Conservation (phyloP, 2,113 vertebrate species). For the Aspiorhynchus laticeps region DNA sequence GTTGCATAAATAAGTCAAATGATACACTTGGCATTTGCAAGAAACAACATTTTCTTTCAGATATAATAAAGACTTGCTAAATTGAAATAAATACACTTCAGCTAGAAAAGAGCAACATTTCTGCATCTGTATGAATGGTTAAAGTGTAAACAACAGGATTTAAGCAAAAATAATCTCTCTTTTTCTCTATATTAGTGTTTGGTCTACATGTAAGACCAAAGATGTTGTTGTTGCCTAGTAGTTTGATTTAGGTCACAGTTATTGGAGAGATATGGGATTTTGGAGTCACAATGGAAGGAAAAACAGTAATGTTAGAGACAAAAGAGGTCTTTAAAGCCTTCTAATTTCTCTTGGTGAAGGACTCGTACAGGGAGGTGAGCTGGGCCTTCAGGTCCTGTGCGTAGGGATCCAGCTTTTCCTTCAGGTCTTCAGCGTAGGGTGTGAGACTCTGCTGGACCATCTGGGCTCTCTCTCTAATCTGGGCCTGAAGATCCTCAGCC, state of each 20-base stretch:
- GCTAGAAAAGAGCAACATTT: neutral
- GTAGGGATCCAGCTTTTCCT: constrained; percentile 56
- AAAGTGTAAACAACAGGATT: neutral
- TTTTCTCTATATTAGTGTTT: neutral
- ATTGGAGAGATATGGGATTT: constrained; percentile 16
- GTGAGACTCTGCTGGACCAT: constrained; percentile 67
- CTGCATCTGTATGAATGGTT: neutral
- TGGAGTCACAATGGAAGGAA: neutral
- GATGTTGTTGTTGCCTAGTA: neutral
- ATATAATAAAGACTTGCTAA: neutral
- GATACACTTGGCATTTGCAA: constrained; percentile 9
- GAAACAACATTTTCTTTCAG: constrained; percentile 1
- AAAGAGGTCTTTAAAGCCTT: constrained; percentile 2
- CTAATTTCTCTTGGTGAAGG: constrained; percentile 63
- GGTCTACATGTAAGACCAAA: neutral
- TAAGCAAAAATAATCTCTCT: neutral
- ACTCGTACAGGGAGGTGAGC: constrained; percentile 58
- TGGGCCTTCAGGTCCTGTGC: constrained; percentile 63
- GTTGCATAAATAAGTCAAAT: constrained; percentile 44
- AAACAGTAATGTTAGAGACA: constrained; percentile 10
- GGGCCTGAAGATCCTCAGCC: constrained; percentile 62
- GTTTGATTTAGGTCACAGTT: constrained; percentile 1
- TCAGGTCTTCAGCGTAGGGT: constrained; percentile 63
- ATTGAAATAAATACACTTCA: constrained; percentile 31
- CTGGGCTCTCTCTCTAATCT: constrained; percentile 56